Percentiles rank a stretch among this genome's conserved stretches.
Evolutionary conservation across 1,140 invertebrate genomes (phyloP).

Genomic region (Bombus picipes): DNA sequence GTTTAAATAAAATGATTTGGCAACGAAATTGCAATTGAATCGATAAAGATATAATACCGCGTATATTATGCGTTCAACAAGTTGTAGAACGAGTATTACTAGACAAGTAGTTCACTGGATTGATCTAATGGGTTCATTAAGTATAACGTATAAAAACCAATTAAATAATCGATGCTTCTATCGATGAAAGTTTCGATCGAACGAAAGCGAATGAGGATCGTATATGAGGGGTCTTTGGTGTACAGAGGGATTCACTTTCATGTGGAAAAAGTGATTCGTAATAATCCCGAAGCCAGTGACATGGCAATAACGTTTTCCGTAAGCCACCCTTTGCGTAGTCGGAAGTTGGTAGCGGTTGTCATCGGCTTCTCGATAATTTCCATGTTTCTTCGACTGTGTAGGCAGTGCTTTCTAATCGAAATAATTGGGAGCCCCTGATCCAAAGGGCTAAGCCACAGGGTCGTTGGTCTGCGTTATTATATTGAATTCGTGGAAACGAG

Average conservation of each 20-base stretch:
- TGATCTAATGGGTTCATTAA: neutral
- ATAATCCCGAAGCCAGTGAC: constrained; percentile 77
- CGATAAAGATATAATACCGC: neutral
- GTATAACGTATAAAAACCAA: neutral
- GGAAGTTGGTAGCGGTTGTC: constrained; percentile 55
- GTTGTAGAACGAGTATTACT: neutral
- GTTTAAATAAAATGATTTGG: too few relatives aligned
- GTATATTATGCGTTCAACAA: neutral
- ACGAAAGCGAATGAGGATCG: neutral
- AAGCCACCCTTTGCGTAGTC: constrained; percentile 67
- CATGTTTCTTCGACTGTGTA: neutral
- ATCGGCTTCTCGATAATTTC: constrained; percentile 36
- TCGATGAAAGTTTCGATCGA: neutral
- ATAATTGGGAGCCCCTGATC: constrained; percentile 59
- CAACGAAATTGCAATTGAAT: neutral
- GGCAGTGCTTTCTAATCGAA: neutral
- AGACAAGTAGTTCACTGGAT: neutral
- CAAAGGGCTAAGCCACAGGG: constrained; percentile 60
- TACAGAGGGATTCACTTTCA: constrained; percentile 71
- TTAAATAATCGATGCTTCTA: neutral
- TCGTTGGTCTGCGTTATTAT: constrained; percentile 70
- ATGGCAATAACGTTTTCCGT: constrained; percentile 75
- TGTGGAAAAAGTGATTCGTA: constrained; percentile 77
- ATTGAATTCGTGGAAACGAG: constrained; percentile 76
- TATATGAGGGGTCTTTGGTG: constrained; percentile 6